A percentile compares a stretch with the other conserved stretches of the same genome.
Evolutionary conservation across 2,113 vertebrate species (phyloP).

Genomic region (Balaeniceps rex): DNA sequence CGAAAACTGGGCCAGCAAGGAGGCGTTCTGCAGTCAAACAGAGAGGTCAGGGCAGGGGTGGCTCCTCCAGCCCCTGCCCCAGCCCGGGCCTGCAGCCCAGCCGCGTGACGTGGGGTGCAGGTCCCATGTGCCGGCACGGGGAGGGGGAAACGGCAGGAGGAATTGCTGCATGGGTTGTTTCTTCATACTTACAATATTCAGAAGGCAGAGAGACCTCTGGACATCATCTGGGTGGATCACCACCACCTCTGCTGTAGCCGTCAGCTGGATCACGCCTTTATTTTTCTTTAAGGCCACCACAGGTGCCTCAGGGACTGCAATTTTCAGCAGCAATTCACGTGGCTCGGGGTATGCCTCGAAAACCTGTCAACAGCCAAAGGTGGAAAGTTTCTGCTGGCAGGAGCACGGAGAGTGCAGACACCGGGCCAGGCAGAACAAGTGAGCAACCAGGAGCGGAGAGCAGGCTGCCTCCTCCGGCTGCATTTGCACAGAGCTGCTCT

Average conservation of each 20-base stretch:
- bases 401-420: background rate
- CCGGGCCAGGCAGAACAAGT: background rate
- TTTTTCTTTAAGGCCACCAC: conserved; percentile 47
- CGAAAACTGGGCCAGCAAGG: conserved; percentile 57
- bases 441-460: background rate
- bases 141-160: background rate
- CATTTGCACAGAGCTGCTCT: background rate
- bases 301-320: conserved; percentile 13
- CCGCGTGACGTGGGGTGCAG: rapidly evolving
- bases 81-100: background rate
- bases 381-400: background rate
- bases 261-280: conserved; percentile 33
- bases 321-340: conserved; percentile 43
- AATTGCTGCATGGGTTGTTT: background rate
- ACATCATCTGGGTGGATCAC: background rate
- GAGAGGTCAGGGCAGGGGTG: background rate
- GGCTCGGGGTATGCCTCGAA: conserved; percentile 44
- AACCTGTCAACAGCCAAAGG: background rate
- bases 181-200: conserved; percentile 31
- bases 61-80: background rate
- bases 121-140: background rate
- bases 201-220: conserved; percentile 47
- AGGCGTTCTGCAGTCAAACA: conserved; percentile 3
- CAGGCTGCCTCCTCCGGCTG: rapidly evolving
- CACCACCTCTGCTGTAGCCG: conserved; percentile 24